phyloP scores from a whole-genome alignment of 2,888 invertebrate species.

The Brachyopa scutellaris region DNA sequence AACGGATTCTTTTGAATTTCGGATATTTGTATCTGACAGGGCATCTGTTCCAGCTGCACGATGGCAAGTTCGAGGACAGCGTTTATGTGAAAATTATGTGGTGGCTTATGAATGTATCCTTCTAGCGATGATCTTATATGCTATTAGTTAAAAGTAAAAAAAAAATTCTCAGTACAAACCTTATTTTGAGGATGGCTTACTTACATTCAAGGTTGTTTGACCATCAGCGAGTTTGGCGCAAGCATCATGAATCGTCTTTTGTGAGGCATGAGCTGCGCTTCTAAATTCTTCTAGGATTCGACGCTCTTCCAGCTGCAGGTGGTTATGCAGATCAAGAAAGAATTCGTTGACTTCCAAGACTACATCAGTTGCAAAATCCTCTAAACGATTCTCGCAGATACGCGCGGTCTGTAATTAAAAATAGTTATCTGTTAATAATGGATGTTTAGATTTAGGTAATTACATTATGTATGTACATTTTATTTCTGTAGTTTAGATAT shows the following conservation, averaged over 20 bases:
- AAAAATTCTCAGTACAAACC: neutral
- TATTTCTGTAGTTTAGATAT: too few relatives aligned
- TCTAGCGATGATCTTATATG: constrained; percentile 73
- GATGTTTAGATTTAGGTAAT: too few relatives aligned
- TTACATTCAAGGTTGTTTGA: constrained; percentile 76
- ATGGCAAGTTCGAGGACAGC: constrained; percentile 72
- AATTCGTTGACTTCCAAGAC: constrained; percentile 76
- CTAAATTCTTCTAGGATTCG: constrained; percentile 75
- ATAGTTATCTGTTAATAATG: too few relatives aligned
- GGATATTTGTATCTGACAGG: constrained; percentile 74
- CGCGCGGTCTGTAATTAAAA: constrained; percentile 75
- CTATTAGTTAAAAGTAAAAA: constrained; percentile 66
- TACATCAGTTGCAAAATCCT: constrained; percentile 76
- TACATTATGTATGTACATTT: too few relatives aligned
- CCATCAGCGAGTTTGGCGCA: constrained; percentile 74
- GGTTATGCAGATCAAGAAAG: constrained; percentile 78
- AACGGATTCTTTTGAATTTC: constrained; percentile 76
- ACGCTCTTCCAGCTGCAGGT: constrained; percentile 78
- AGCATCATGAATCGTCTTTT: constrained; percentile 75
- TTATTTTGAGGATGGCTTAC: constrained; percentile 41
- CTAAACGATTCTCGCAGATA: constrained; percentile 75
- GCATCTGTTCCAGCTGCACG: constrained; percentile 76
- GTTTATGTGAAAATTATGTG: constrained; percentile 74
- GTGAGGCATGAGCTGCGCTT: constrained; percentile 75
- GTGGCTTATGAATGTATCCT: constrained; percentile 60